These are phyloP conservation scores for Poecile atricapillus DNA, from an alignment of 2,113 vertebrate species.

Conservation along the genomic window DNA sequence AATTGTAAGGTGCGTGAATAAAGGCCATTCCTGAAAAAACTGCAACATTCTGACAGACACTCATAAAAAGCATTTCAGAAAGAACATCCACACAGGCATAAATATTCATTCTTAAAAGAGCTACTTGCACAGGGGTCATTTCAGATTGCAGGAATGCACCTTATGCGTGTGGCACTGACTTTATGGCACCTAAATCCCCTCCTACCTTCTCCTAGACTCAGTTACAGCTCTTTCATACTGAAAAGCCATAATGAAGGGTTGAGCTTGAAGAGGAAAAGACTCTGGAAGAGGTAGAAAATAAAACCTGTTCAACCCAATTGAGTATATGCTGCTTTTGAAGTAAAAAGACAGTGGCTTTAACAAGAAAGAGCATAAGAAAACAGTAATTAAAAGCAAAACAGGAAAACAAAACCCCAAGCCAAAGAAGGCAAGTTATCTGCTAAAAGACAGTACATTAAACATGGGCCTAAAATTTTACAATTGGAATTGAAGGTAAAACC, in stretches of 20 bases:
- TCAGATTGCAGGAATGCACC: conserved; percentile 59
- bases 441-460: background rate
- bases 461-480: background rate
- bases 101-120: conserved; percentile 50
- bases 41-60: conserved; percentile 44
- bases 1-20: conserved; percentile 51
- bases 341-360: conserved; percentile 3
- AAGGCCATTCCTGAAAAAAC: conserved; percentile 62
- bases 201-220: background rate
- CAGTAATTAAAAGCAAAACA: background rate
- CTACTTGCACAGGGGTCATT: conserved; percentile 58
- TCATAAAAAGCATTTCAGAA: conserved; percentile 58
- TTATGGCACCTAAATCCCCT: conserved; percentile 33
- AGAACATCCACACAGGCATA: conserved; percentile 47
- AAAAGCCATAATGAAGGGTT: background rate
- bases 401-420: background rate
- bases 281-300: background rate
- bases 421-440: background rate
- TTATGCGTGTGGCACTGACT: conserved; percentile 41
- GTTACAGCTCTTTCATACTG: background rate
- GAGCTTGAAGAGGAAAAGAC: background rate
- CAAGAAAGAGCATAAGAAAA: background rate
- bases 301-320: background rate
- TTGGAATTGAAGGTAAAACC: background rate
- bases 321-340: background rate